phyloP scores from a whole-genome alignment of 2,113 vertebrate genomes.

The Ariopsis seemanni region DNA sequence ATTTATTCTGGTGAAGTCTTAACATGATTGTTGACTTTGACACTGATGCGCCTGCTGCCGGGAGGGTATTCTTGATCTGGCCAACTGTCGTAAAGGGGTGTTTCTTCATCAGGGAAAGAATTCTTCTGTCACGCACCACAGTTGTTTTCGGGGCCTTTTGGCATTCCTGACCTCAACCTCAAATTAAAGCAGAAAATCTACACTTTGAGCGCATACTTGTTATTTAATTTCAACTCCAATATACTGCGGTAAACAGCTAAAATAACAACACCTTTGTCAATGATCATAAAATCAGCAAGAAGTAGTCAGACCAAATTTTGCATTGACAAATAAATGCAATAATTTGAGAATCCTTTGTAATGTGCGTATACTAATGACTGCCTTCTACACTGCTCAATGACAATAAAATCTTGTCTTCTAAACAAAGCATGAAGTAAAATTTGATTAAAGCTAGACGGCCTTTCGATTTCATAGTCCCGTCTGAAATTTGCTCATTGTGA shows the following conservation, averaged over 20 bases:
- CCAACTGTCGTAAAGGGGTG: background rate
- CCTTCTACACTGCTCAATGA: background rate
- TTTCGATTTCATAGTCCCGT: no score
- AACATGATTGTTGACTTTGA: background rate
- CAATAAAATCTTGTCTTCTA: background rate
- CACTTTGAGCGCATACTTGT: background rate
- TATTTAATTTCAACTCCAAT: background rate
- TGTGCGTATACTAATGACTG: background rate
- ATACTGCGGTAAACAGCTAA: background rate
- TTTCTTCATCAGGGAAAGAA: background rate
- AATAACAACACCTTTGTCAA: background rate
- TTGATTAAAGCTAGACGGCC: no score
- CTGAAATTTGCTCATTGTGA: no score
- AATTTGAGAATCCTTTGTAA: background rate
- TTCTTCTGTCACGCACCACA: background rate
- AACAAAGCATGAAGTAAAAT: background rate
- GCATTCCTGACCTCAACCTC: background rate
- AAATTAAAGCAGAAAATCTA: background rate
- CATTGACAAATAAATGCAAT: background rate
- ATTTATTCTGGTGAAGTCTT: background rate
- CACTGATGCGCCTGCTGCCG: background rate
- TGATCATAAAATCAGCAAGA: background rate
- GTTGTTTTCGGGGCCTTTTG: background rate
- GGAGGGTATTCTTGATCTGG: background rate
- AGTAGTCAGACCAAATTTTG: background rate